These are phyloP conservation scores for Acinonyx jubatus DNA, from an alignment of 2,113 vertebrate genomes.

Conservation along the genomic window DNA sequence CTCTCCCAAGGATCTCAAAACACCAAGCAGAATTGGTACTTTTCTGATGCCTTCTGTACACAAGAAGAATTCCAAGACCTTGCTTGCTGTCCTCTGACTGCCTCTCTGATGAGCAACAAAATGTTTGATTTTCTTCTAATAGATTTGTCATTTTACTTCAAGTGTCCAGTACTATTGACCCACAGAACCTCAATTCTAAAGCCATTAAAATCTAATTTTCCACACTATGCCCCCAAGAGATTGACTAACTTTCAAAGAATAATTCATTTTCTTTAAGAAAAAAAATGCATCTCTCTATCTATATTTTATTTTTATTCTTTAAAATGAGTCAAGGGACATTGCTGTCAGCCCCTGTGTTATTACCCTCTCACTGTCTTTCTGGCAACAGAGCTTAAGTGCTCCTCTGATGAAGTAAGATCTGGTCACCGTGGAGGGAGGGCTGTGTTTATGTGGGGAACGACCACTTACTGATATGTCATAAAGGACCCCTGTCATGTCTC, in stretches of 20 bases:
- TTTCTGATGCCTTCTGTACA: background rate
- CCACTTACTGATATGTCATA: background rate
- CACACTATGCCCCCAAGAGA: slow-evolving; percentile 82
- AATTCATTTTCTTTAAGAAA: slow-evolving; percentile 78
- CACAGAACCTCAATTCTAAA: slow-evolving; percentile 84
- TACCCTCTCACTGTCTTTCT: slow-evolving; percentile 58
- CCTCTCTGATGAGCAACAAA: slow-evolving; percentile 75
- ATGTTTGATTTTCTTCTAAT: slow-evolving; percentile 80
- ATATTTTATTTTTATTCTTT: slow-evolving; percentile 40
- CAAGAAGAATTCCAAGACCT: background rate
- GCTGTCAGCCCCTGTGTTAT: background rate
- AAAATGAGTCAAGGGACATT: background rate
- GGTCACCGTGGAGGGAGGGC: background rate
- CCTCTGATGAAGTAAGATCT: fast-evolving
- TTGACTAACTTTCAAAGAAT: slow-evolving; percentile 81
- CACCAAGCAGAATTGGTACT: fast-evolving
- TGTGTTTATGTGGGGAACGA: slow-evolving; percentile 44
- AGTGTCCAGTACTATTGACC: slow-evolving; percentile 83
- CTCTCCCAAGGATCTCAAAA: background rate
- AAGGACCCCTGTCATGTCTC: background rate
- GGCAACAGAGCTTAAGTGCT: background rate
- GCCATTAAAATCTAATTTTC: slow-evolving; percentile 86
- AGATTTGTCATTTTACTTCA: slow-evolving; percentile 81
- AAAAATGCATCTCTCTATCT: background rate
- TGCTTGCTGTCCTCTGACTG: slow-evolving; percentile 59